A percentile compares a stretch with the other conserved stretches of the same genome.
These are phyloP conservation scores for Cyprinodon brontotheroides DNA, from an alignment of 2,113 vertebrate genomes.

Conservation along the genomic window DNA sequence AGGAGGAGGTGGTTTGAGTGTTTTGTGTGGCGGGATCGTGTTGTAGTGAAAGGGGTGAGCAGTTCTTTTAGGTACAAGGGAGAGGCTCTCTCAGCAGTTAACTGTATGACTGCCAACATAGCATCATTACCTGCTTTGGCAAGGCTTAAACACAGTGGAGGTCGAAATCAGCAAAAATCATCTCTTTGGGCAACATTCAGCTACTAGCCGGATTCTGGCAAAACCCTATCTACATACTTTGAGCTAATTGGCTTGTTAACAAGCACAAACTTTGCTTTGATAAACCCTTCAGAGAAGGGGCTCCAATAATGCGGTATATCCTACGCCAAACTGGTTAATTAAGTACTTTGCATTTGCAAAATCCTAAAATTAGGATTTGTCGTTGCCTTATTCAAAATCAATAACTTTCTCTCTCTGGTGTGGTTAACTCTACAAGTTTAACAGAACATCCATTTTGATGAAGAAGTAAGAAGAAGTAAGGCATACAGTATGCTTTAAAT, in stretches of 20 bases:
- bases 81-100: conserved; percentile 37
- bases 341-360: conserved; percentile 26
- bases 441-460: conserved; percentile 3
- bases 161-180: conserved; percentile 60
- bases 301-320: conserved; percentile 41
- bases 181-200: conserved; percentile 67
- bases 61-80: too few species aligned
- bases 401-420: not conserved
- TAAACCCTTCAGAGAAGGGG: conserved; percentile 63
- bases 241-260: conserved; percentile 73
- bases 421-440: not conserved
- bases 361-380: conserved; percentile 36
- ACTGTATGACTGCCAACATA: conserved; percentile 41
- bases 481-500: too few species aligned
- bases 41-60: too few species aligned
- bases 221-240: conserved; percentile 51
- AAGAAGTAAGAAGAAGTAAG: not conserved
- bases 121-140: conserved; percentile 71
- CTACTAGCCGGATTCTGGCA: conserved; percentile 60
- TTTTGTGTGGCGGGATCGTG: too few species aligned
- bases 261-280: conserved; percentile 66
- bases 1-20: too few species aligned
- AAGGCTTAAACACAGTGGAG: conserved; percentile 55
- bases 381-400: conserved; percentile 13
- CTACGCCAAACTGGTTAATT: conserved; percentile 52